These are phyloP conservation scores for Parnassius mnemosyne DNA, from an alignment of 2,888 invertebrate species.

Conservation along the genomic window DNA sequence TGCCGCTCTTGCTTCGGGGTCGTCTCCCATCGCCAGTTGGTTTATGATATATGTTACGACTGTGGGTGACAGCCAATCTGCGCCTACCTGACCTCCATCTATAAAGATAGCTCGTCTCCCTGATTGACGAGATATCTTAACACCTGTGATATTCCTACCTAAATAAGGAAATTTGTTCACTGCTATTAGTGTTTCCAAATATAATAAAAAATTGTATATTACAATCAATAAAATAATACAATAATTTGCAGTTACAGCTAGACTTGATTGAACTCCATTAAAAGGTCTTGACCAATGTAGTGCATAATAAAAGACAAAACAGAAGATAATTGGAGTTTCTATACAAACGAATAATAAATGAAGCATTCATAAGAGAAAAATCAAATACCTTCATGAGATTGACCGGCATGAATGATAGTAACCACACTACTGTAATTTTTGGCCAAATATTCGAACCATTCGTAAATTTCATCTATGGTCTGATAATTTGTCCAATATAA, in stretches of 20 bases:
- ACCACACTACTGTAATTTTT: slow-evolving; percentile 49
- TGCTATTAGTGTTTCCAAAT: background rate
- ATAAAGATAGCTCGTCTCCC: slow-evolving; percentile 53
- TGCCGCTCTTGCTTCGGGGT: slow-evolving; percentile 66
- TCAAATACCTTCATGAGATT: slow-evolving; percentile 57
- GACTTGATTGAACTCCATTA: no score
- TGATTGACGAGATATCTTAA: slow-evolving; percentile 55
- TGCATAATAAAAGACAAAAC: background rate
- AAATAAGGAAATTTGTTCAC: slow-evolving; percentile 6
- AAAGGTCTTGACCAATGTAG: background rate
- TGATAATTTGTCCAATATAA: slow-evolving; percentile 65
- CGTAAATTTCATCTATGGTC: slow-evolving; percentile 71
- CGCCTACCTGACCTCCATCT: slow-evolving; percentile 83
- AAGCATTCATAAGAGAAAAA: no score
- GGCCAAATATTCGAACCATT: slow-evolving; percentile 70
- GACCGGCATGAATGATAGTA: slow-evolving; percentile 69
- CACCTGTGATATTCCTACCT: slow-evolving; percentile 74
- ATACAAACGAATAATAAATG: no score
- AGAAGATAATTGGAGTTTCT: no score
- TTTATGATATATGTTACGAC: slow-evolving; percentile 82
- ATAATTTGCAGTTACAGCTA: no score
- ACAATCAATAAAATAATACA: no score
- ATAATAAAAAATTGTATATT: no score
- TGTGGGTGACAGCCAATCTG: slow-evolving; percentile 88
- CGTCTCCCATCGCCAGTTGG: slow-evolving; percentile 79